These are phyloP conservation scores for Dermatemys mawii DNA, from an alignment of 2,113 vertebrate genomes.

Conservation along the genomic window DNA sequence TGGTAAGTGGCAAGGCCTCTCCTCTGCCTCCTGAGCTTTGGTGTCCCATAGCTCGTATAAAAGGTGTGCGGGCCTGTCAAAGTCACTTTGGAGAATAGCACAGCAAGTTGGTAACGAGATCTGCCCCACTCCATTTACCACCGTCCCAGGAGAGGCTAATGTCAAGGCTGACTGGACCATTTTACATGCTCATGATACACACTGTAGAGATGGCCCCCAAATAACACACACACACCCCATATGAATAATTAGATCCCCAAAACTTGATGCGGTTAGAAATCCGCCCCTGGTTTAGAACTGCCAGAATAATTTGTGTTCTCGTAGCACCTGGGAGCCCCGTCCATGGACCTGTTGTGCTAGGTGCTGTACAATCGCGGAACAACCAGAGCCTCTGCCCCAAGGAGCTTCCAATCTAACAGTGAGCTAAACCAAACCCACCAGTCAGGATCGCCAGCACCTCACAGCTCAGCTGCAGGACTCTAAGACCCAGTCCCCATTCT, in stretches of 20 bases:
- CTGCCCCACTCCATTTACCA: background rate
- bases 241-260: background rate
- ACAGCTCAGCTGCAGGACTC: background rate
- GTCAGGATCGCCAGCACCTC: background rate
- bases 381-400: background rate
- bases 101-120: background rate
- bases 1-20: background rate
- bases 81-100: background rate
- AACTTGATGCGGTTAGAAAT: background rate
- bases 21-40: background rate
- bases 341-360: background rate
- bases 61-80: background rate
- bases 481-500: background rate
- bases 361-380: background rate
- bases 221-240: background rate
- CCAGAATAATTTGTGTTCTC: background rate
- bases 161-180: background rate
- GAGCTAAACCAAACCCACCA: background rate
- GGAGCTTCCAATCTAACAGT: background rate
- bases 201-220: background rate
- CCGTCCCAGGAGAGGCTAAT: fast-evolving
- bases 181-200: background rate
- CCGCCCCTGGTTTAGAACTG: background rate
- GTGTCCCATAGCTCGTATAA: background rate
- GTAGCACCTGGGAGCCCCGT: background rate